A percentile compares a stretch with the other conserved stretches of the same genome.
phyloP scores from a whole-genome alignment of 2,113 vertebrate genomes.

The Redunca redunca region DNA sequence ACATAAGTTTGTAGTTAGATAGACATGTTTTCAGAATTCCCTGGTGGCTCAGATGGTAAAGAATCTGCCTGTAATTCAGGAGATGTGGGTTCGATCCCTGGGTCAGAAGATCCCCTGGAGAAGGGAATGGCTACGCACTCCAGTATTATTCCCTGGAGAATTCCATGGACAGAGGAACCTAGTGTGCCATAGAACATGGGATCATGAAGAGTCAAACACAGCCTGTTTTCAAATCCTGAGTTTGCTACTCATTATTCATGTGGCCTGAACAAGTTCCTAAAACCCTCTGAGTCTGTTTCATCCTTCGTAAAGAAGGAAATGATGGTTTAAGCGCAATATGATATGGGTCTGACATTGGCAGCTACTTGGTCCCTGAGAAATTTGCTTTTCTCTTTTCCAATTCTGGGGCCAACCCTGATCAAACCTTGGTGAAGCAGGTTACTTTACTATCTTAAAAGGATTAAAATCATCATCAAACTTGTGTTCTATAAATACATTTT shows the following conservation, averaged over 20 bases:
- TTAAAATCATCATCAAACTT: neutral
- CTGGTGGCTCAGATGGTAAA: neutral
- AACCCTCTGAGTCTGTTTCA: neutral
- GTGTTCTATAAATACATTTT: neutral
- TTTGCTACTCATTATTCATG: neutral
- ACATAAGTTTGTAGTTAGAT: neutral
- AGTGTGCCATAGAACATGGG: neutral
- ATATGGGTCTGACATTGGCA: neutral
- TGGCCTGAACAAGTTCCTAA: neutral
- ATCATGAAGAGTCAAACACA: neutral
- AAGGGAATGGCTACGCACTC: neutral
- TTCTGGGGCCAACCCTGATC: neutral
- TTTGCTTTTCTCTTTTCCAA: neutral
- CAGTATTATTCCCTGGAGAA: neutral
- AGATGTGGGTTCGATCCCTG: neutral
- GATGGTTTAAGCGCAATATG: rapidly evolving
- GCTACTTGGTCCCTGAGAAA: too few species aligned
- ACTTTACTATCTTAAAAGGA: neutral
- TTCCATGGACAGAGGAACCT: neutral
- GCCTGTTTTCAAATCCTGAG: neutral
- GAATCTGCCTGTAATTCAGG: neutral
- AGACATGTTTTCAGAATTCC: neutral
- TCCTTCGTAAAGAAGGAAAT: neutral
- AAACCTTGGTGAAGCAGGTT: neutral
- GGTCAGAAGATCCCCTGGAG: neutral